phyloP scores from a whole-genome alignment of 2,888 invertebrate genomes.

The Epirrhoe alternata region DNA sequence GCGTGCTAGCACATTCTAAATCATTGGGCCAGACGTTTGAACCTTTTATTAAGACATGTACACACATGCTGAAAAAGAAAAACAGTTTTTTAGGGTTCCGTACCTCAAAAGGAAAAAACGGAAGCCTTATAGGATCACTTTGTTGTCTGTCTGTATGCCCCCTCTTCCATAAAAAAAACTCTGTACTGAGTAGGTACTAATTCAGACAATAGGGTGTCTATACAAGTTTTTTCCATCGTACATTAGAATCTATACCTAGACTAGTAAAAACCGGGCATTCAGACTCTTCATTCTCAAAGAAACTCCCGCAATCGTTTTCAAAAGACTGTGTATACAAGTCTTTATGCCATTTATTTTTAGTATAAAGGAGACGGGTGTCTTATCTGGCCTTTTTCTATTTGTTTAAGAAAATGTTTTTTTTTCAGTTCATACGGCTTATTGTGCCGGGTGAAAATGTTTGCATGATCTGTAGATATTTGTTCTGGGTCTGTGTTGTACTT shows the following conservation, averaged over 20 bases:
- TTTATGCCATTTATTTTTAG: conserved; percentile 28
- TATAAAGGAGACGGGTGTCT: conserved; percentile 22
- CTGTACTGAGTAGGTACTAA: too few relatives aligned
- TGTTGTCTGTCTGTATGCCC: too few relatives aligned
- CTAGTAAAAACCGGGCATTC: too few relatives aligned
- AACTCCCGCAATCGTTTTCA: not conserved
- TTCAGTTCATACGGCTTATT: conserved; percentile 6
- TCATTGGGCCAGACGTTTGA: conserved; percentile 24
- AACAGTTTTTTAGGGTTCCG: too few relatives aligned
- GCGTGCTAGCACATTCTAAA: conserved; percentile 34
- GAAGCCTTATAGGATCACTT: too few relatives aligned
- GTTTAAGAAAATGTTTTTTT: conserved; percentile 16
- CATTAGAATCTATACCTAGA: too few relatives aligned
- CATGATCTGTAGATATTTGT: too few relatives aligned
- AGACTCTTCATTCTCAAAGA: not conserved
- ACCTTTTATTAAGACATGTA: conserved; percentile 10
- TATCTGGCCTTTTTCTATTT: conserved; percentile 18
- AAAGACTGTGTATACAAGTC: conserved; percentile 1
- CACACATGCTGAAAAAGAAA: not conserved
- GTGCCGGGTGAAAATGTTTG: not conserved
- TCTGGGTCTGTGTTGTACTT: too few relatives aligned
- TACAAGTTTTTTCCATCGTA: too few relatives aligned
- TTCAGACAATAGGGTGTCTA: too few relatives aligned
- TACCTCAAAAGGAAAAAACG: too few relatives aligned
- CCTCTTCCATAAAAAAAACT: too few relatives aligned